Percentiles rank a stretch among this genome's conserved stretches.
phyloP scores from a whole-genome alignment of 2,797 vertebrate genomes.

The Melopsittacus undulatus region DNA sequence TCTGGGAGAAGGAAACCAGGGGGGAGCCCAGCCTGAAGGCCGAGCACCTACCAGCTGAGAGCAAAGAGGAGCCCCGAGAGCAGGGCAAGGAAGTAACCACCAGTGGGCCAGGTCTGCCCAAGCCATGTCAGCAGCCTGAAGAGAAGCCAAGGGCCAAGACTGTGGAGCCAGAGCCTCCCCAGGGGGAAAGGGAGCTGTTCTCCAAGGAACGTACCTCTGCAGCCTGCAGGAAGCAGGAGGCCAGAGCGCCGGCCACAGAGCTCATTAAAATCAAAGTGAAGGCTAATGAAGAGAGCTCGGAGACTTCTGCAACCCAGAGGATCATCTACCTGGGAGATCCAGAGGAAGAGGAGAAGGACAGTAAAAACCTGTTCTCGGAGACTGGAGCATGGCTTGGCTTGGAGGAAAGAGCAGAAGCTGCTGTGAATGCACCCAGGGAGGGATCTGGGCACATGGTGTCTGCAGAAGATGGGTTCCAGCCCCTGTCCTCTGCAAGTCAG shows the following conservation, averaged over 20 bases:
- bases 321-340: constrained; percentile 72
- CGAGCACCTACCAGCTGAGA: neutral
- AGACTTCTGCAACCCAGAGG: constrained; percentile 71
- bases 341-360: constrained; percentile 59
- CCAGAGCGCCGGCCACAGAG: constrained; percentile 40
- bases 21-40: constrained; percentile 1
- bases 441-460: neutral
- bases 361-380: neutral
- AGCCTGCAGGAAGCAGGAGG: constrained; percentile 52
- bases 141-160: neutral
- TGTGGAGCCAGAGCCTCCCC: neutral
- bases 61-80: neutral
- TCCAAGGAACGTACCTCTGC: constrained; percentile 10
- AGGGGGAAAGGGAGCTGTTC: neutral
- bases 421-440: neutral
- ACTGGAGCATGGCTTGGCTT: neutral
- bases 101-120: constrained; percentile 9
- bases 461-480: neutral
- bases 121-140: constrained; percentile 65
- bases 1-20: constrained; percentile 25
- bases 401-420: neutral
- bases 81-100: neutral
- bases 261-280: constrained; percentile 67
- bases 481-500: neutral
- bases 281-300: constrained; percentile 19